Evolutionary conservation across 2,113 vertebrate genomes (phyloP).

Genomic region (Limanda limanda): DNA sequence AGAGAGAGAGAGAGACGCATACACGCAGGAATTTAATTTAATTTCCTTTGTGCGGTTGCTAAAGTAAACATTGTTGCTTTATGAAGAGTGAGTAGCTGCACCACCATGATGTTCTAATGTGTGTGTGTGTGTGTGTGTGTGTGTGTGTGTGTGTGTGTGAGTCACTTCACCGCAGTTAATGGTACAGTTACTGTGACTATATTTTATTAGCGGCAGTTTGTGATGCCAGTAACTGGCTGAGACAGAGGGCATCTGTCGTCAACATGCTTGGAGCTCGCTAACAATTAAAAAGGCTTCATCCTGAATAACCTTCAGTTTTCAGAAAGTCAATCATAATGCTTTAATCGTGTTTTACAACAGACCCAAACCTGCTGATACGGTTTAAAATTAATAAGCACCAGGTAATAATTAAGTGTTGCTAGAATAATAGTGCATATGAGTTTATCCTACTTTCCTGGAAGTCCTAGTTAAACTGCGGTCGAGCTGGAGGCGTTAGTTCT

Average conservation of each 20-base stretch:
- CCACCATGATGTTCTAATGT: conserved; percentile 52
- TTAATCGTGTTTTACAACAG: no score
- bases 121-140: conserved; percentile 5
- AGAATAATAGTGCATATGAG: no score
- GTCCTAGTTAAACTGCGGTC: no score
- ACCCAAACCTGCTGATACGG: no score
- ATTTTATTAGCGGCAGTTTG: conserved; percentile 54
- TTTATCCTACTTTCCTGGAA: no score
- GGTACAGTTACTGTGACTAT: conserved; percentile 46
- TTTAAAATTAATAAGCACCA: no score
- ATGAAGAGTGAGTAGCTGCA: conserved; percentile 57
- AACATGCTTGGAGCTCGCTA: conserved; percentile 53
- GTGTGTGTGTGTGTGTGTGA: conserved; percentile 38
- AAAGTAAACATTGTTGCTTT: conserved; percentile 75
- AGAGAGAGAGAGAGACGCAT: neutral
- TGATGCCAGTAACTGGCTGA: conserved; percentile 64
- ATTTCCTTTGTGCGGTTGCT: conserved; percentile 81
- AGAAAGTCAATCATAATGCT: no score
- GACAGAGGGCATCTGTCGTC: conserved; percentile 67
- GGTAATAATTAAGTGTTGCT: no score
- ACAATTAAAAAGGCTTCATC: conserved; percentile 2
- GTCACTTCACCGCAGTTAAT: conserved; percentile 62
- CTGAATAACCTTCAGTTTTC: neutral
- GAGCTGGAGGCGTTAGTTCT: no score
- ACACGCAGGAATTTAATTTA: conserved; percentile 55